Conservation (phyloP, 2,888 invertebrate species). For the Aspidiotus destructor region DNA sequence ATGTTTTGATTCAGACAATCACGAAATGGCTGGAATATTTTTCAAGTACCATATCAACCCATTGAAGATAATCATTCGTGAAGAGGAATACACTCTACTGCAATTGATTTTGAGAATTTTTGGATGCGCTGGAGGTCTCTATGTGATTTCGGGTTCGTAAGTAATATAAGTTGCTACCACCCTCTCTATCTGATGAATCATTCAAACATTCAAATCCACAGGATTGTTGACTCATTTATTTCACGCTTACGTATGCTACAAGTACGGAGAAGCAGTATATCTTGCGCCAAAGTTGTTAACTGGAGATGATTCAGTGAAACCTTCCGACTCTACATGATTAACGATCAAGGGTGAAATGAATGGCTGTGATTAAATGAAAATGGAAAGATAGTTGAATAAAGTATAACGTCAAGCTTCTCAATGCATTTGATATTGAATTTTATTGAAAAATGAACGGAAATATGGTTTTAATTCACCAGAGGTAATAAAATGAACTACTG, state of each 20-base stretch:
- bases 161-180: not conserved
- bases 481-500: too few species aligned
- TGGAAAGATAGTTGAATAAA: too few species aligned
- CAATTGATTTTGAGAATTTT: slow-evolving; percentile 71
- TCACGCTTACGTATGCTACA: not conserved
- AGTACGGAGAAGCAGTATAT: slow-evolving; percentile 19
- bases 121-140: slow-evolving; percentile 29
- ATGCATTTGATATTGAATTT: too few species aligned
- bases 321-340: too few species aligned
- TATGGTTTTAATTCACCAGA: too few species aligned
- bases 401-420: too few species aligned
- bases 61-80: slow-evolving; percentile 69
- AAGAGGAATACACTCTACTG: slow-evolving; percentile 64
- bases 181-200: not conserved
- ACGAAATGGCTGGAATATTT: slow-evolving; percentile 88
- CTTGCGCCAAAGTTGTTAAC: slow-evolving; percentile 6
- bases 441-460: too few species aligned
- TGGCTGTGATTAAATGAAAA: too few species aligned
- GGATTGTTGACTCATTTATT: slow-evolving; percentile 19
- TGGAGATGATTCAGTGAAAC: too few species aligned
- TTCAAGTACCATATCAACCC: slow-evolving; percentile 92
- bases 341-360: too few species aligned
- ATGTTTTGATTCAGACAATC: slow-evolving; percentile 55
- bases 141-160: slow-evolving; percentile 20
- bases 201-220: not conserved